A percentile compares a stretch with the other conserved stretches of the same genome.
phyloP scores from a whole-genome alignment of 2,888 invertebrate genomes.

The Hesperia comma region DNA sequence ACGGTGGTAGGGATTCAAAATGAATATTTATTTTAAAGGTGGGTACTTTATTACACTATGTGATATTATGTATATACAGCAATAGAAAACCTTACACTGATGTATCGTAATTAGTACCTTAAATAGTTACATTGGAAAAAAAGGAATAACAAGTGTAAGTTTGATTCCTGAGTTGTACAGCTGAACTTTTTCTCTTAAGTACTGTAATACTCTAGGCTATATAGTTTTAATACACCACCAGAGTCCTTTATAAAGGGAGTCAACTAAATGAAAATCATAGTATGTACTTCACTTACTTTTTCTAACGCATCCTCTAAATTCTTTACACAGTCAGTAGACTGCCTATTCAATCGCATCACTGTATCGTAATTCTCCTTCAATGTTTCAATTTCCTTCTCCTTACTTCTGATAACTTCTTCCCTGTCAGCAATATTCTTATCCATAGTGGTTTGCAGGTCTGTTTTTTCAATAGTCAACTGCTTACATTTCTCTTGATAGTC shows the following conservation, averaged over 20 bases:
- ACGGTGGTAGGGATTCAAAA: no score
- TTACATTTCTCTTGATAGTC: slow-evolving; percentile 87
- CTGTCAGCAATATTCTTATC: slow-evolving; percentile 59
- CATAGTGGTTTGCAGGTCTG: slow-evolving; percentile 64
- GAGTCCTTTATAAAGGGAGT: not conserved
- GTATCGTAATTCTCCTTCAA: slow-evolving; percentile 80
- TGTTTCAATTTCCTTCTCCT: slow-evolving; percentile 70
- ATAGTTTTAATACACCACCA: no score
- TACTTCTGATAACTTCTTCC: slow-evolving; percentile 56
- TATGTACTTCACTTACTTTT: slow-evolving; percentile 63
- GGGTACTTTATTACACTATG: no score
- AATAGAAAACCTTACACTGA: no score
- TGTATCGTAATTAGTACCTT: no score
- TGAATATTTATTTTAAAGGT: no score
- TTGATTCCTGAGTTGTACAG: no score
- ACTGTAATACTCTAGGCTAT: no score
- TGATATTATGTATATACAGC: no score
- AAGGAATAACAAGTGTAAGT: no score
- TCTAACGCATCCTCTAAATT: slow-evolving; percentile 83
- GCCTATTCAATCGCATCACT: slow-evolving; percentile 80
- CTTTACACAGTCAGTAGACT: slow-evolving; percentile 84
- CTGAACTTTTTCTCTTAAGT: no score
- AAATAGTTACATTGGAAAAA: no score
- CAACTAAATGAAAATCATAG: not conserved
- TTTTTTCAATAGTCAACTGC: slow-evolving; percentile 78